Percentiles rank a stretch among this genome's conserved stretches.
These are phyloP conservation scores for Campaea margaritaria DNA, from an alignment of 2,888 invertebrate species.

Conservation along the genomic window DNA sequence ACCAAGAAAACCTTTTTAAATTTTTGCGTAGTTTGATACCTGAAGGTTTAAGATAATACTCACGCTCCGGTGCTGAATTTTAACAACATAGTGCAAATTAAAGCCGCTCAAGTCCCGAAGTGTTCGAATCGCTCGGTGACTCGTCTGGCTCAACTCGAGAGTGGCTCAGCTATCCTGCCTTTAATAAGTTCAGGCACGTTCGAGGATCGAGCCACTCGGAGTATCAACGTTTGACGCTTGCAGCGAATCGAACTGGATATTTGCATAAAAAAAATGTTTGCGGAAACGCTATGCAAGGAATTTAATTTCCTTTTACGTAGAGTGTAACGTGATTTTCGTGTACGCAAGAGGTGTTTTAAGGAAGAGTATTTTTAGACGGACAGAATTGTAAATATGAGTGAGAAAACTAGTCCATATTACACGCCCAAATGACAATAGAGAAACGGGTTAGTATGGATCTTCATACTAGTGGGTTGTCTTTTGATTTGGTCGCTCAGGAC, in stretches of 20 bases:
- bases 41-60: slow-evolving; percentile 48
- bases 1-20: too few relatives aligned
- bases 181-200: slow-evolving; percentile 57
- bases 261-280: slow-evolving; percentile 49
- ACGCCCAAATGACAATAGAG: too few relatives aligned
- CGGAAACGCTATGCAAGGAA: slow-evolving; percentile 28
- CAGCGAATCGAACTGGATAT: slow-evolving; percentile 41
- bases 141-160: slow-evolving; percentile 38
- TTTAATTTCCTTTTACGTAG: slow-evolving; percentile 23
- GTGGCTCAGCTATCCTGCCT: slow-evolving; percentile 35
- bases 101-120: slow-evolving; percentile 36
- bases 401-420: too few relatives aligned
- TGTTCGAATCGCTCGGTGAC: slow-evolving; percentile 35
- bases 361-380: slow-evolving; percentile 7
- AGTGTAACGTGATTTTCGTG: slow-evolving; percentile 13
- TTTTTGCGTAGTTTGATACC: too few relatives aligned
- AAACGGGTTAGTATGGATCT: too few relatives aligned
- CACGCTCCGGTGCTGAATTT: slow-evolving; percentile 54
- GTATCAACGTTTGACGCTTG: slow-evolving; percentile 43
- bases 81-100: slow-evolving; percentile 61
- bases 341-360: slow-evolving; percentile 1
- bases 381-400: too few relatives aligned
- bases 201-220: slow-evolving; percentile 43
- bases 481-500: too few relatives aligned
- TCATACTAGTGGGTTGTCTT: too few relatives aligned